Evolutionary conservation across 2,888 invertebrate genomes (phyloP).

Genomic region (Apodemia zela): DNA sequence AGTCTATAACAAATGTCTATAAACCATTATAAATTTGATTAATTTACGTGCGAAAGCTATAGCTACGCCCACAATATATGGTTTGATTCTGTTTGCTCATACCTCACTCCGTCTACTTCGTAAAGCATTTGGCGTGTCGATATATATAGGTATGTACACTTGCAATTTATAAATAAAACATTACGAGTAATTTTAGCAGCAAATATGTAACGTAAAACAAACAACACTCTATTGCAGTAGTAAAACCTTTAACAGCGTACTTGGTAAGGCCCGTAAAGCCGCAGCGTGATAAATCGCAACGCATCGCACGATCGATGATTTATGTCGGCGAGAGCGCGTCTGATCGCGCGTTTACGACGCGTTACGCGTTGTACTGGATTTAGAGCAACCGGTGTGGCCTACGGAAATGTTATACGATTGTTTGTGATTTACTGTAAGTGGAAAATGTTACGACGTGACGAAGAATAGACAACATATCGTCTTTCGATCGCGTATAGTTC

Average conservation of each 20-base stretch:
- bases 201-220: constrained; percentile 19
- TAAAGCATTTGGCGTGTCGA: too few relatives aligned
- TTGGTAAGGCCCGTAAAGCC: constrained; percentile 30
- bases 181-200: constrained; percentile 4
- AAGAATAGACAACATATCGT: constrained; percentile 32
- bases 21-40: too few relatives aligned
- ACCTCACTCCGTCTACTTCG: too few relatives aligned
- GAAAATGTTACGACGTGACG: constrained; percentile 41
- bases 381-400: constrained; percentile 52
- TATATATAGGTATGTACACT: neutral
- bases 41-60: too few relatives aligned
- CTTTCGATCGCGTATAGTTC: constrained; percentile 18
- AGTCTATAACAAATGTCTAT: too few relatives aligned
- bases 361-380: constrained; percentile 47
- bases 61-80: neutral
- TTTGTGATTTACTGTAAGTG: constrained; percentile 57
- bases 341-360: constrained; percentile 60
- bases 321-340: constrained; percentile 55
- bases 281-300: constrained; percentile 55
- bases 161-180: constrained; percentile 16
- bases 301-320: constrained; percentile 66
- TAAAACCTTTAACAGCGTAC: constrained; percentile 47
- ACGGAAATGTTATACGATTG: constrained; percentile 50
- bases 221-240: constrained; percentile 29
- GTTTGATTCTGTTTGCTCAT: too few relatives aligned